Evolutionary conservation across 1,140 invertebrate species (phyloP), one percentile per base, ranked within the genome.

Genomic region (Saxidomus purpurata): DNA sequence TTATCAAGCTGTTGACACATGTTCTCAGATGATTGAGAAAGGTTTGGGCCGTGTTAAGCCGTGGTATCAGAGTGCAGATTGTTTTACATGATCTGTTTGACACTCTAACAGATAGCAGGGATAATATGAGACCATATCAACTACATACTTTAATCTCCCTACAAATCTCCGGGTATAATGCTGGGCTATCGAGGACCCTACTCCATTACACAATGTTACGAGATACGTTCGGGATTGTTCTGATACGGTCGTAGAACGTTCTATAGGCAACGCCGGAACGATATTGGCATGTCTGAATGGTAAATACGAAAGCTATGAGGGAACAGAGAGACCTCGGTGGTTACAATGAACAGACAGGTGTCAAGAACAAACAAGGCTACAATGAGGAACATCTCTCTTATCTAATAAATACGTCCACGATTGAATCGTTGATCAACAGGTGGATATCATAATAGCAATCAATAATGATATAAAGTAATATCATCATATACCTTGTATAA

Each of bases 21-120:
- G 49, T 79, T 79, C 47, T 28, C 28, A 25, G 74, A 28, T 79
- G 40, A 79, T 52, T 49, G 40, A 19, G 49, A 47, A 52, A 47
- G n/a, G 74, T 49, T 49, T 47, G 74, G 52, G 34, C 52, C 31
- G 63, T 85, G 85, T 79, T 87, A 79, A 87, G 8, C 52, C 63
- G 4, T 22, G 22, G 22, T 80, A 80, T 81, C 76, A 67, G 11
- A 28, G 38, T 47, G 28, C 22, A 25, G 86, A 81, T 88, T 88
- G 86, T 88, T 81, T 88, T 81, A 88, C 31, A 80, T 69, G 55
- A 81, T 81, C 76, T 36, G 85, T 81, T 71, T 88, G 86, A 88
- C 86, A 88, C 86, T 79, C 47, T 52, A 17, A 55, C 40, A 88
- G 86, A 88, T 88, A 88, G 19, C 25, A 49, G 59, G 77, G 40